These are phyloP conservation scores for Zingel zingel DNA, from an alignment of 2,113 vertebrate species.

Conservation along the genomic window DNA sequence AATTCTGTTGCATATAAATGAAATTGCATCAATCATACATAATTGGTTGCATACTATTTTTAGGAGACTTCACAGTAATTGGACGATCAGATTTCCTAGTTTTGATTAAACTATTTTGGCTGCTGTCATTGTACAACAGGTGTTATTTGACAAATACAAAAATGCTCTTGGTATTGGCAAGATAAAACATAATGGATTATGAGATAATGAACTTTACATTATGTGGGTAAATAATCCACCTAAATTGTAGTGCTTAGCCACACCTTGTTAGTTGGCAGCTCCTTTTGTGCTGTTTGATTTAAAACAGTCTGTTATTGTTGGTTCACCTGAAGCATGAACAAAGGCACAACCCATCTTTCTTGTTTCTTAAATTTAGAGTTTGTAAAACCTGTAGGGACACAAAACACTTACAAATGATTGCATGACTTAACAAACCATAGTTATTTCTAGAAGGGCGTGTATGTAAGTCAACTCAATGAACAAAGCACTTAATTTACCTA, in stretches of 20 bases:
- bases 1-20: conserved; percentile 60
- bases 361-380: conserved; percentile 40
- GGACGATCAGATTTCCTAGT: neutral
- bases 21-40: conserved; percentile 29
- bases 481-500: neutral
- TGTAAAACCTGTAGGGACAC: neutral
- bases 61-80: neutral
- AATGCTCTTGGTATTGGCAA: neutral
- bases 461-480: neutral
- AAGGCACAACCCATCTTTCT: conserved; percentile 30
- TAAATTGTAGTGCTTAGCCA: neutral
- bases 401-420: neutral
- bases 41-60: neutral
- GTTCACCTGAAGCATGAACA: conserved; percentile 18
- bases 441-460: neutral
- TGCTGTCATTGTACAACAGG: neutral
- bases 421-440: neutral
- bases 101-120: neutral
- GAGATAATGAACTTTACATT: neutral
- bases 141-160: neutral
- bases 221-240: neutral
- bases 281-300: conserved; percentile 17
- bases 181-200: neutral
- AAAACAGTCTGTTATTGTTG: conserved; percentile 9
- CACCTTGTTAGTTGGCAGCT: conserved; percentile 15